Evolutionary conservation across 2,113 vertebrate genomes (phyloP).

Genomic region (Bambusicola thoracicus): DNA sequence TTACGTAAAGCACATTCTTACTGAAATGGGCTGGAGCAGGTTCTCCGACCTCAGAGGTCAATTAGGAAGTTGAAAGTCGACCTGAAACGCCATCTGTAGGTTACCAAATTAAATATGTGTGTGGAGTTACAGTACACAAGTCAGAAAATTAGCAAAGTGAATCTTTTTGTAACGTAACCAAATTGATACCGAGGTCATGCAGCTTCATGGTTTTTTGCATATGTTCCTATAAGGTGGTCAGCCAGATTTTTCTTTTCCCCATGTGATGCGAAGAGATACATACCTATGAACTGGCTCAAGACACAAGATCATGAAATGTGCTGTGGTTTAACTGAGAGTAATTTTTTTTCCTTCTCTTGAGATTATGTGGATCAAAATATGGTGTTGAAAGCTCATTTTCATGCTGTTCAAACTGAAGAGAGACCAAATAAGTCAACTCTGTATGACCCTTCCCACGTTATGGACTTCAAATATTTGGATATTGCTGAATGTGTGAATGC

Average conservation of each 20-base stretch:
- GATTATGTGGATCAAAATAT: neutral
- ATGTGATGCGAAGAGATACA: neutral
- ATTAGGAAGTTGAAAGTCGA: neutral
- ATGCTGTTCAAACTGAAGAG: neutral
- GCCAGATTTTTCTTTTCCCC: neutral
- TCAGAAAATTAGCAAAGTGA: neutral
- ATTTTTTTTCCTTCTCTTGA: neutral
- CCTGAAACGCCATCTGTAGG: fast-evolving
- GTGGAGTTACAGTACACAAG: neutral
- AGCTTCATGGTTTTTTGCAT: neutral
- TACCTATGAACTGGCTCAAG: neutral
- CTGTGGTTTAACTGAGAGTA: neutral
- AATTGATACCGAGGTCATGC: neutral
- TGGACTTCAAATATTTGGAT: neutral
- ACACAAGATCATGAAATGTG: neutral
- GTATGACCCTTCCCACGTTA: neutral
- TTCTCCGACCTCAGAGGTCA: too few relatives aligned
- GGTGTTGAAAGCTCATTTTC: neutral
- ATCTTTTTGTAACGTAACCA: neutral
- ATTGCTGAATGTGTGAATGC: neutral
- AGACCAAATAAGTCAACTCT: neutral
- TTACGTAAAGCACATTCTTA: neutral
- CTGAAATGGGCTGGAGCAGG: neutral
- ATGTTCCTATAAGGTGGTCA: fast-evolving
- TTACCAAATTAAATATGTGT: neutral